These are phyloP conservation scores for Lycaon pictus DNA, from an alignment of 2,113 vertebrate genomes.

Conservation along the genomic window DNA sequence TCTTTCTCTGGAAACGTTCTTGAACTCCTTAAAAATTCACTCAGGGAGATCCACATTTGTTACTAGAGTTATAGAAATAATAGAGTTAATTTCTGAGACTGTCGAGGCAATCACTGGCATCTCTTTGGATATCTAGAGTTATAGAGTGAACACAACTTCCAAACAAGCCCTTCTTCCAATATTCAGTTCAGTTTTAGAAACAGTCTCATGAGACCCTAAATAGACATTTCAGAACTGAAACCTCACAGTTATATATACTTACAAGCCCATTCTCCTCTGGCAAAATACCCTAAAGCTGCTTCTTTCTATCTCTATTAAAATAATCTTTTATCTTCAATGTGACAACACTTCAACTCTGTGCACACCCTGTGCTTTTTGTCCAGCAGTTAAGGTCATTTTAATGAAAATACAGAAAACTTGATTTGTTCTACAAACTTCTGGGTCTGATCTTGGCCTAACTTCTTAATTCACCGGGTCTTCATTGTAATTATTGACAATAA, in stretches of 20 bases:
- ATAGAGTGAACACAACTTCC: neutral
- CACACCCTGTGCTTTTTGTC: neutral
- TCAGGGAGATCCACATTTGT: neutral
- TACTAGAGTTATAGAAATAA: neutral
- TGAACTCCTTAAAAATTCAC: neutral
- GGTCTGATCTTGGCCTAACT: neutral
- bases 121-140: neutral
- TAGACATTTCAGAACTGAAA: neutral
- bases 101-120: neutral
- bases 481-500: neutral
- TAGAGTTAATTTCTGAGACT: neutral
- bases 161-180: neutral
- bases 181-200: neutral
- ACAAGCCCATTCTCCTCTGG: fast-evolving
- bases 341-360: neutral
- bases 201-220: neutral
- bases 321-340: neutral
- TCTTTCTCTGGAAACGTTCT: neutral
- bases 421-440: neutral
- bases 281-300: neutral
- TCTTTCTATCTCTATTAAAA: neutral
- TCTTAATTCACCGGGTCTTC: neutral
- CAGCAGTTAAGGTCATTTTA: neutral
- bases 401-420: neutral
- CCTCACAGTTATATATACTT: neutral